These are phyloP conservation scores for Sarcophilus harrisii DNA, from an alignment of 2,797 vertebrate species.

Conservation along the genomic window DNA sequence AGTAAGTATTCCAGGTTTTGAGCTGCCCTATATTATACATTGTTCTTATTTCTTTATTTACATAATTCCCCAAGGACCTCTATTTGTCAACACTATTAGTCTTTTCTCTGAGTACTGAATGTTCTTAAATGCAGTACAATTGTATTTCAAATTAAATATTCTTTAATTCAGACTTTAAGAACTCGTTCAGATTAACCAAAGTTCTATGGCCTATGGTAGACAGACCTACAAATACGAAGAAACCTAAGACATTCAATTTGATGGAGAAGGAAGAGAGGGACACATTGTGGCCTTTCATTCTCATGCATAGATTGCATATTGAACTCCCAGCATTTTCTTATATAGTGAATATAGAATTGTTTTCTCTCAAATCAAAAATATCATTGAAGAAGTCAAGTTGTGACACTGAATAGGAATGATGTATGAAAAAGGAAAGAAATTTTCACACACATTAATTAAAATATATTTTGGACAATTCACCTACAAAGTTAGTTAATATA, in stretches of 20 bases:
- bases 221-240: background rate
- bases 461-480: background rate
- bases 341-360: background rate
- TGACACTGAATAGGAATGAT: background rate
- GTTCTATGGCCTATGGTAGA: background rate
- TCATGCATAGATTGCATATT: background rate
- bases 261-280: background rate
- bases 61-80: background rate
- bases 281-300: no score
- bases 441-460: background rate
- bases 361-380: background rate
- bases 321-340: background rate
- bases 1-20: background rate
- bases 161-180: background rate
- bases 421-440: background rate
- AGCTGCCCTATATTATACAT: slow-evolving; percentile 2
- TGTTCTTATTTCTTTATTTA: background rate
- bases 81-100: background rate
- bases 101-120: background rate
- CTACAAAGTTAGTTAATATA: background rate
- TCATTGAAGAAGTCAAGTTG: background rate
- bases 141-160: background rate
- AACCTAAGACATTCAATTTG: background rate
- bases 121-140: background rate
- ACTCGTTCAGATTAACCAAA: background rate